Percentiles rank a stretch among this genome's conserved stretches.
Evolutionary conservation across 53 echinoderm and acorn worm genomes (phyloP).

Genomic region (Crossaster papposus): DNA sequence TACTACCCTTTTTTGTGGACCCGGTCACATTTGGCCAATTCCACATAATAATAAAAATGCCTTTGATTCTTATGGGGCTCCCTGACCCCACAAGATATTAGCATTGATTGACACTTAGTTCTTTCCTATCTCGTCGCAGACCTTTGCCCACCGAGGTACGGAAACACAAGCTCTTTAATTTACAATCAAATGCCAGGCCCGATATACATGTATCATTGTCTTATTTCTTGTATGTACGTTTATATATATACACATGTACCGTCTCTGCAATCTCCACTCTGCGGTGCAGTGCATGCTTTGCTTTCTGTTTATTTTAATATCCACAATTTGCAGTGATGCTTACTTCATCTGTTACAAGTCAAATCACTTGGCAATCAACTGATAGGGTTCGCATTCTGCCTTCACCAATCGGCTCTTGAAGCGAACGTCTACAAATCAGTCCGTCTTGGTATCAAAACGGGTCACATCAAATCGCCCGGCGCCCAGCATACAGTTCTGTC

Average conservation of each 20-base stretch:
- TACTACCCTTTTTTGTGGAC: too few relatives aligned
- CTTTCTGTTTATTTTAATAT: neutral
- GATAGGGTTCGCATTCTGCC: neutral
- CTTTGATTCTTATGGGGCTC: neutral
- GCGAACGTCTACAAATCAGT: neutral
- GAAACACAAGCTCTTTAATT: neutral
- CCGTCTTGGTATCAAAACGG: neutral
- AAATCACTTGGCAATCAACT: neutral
- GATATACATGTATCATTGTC: slow-evolving; percentile 45
- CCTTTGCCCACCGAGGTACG: neutral
- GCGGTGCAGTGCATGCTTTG: neutral
- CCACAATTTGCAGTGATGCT: neutral
- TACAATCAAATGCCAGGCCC: slow-evolving; percentile 29
- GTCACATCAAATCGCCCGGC: neutral
- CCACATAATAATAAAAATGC: neutral
- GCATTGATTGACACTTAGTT: neutral
- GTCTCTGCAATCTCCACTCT: neutral
- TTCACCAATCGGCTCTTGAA: neutral
- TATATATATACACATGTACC: slow-evolving; percentile 9
- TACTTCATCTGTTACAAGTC: neutral
- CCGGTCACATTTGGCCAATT: slow-evolving; percentile 1
- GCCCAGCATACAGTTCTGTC: neutral
- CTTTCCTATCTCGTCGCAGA: neutral
- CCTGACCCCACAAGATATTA: neutral
- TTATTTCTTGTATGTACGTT: slow-evolving; percentile 28